phyloP scores from a whole-genome alignment of 2,888 invertebrate genomes.

The Zaprionus obscuricornis region DNA sequence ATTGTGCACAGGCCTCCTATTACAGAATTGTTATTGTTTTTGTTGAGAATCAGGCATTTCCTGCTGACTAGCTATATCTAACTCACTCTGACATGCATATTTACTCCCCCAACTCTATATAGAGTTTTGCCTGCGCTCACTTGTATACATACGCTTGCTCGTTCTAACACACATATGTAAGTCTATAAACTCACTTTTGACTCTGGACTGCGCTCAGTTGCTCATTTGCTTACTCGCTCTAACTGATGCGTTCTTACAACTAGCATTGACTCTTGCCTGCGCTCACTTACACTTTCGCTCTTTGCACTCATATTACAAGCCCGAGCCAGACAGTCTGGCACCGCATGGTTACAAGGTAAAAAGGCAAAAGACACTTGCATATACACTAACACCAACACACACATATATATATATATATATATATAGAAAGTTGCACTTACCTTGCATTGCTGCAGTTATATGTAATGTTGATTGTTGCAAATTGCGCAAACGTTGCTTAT shows the following conservation, averaged over 20 bases:
- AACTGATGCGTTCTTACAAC: not conserved
- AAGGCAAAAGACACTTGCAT: too few species aligned
- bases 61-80: conserved; percentile 32
- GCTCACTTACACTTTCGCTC: not conserved
- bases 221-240: not conserved
- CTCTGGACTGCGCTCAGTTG: too few species aligned
- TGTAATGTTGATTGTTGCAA: conserved; percentile 84
- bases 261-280: too few species aligned
- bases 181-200: too few species aligned
- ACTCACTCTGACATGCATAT: not conserved
- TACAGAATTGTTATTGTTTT: conserved; percentile 54
- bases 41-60: conserved; percentile 57
- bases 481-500: conserved; percentile 85
- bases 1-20: conserved; percentile 57
- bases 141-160: too few species aligned
- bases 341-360: conserved; percentile 48
- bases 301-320: conserved; percentile 15
- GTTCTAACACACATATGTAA: not conserved
- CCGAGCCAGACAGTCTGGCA: conserved; percentile 75
- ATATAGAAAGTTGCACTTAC: conserved; percentile 56
- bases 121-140: too few species aligned
- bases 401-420: too few species aligned
- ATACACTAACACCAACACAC: too few species aligned
- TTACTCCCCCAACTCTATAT: too few species aligned
- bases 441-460: conserved; percentile 81